Evolutionary conservation across 2,797 vertebrate genomes (phyloP).

Genomic region (Mycteria americana): DNA sequence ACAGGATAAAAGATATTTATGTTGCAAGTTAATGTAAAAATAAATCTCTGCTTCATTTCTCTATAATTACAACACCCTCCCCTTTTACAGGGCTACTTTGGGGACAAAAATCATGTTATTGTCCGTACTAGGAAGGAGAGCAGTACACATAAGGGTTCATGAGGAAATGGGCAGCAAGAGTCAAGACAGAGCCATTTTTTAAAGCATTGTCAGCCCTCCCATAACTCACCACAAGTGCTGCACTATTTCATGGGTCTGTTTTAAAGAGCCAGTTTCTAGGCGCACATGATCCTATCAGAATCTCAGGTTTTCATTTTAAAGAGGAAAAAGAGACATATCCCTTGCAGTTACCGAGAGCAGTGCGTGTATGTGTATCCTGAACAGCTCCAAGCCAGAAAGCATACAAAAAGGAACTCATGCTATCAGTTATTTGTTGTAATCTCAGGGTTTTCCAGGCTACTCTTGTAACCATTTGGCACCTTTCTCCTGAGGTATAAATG

Average conservation of each 20-base stretch:
- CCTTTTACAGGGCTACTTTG: not conserved
- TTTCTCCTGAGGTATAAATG: not conserved
- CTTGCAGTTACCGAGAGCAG: not conserved
- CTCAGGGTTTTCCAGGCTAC: not conserved
- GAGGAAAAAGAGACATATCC: not conserved
- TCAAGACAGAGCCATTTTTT: not conserved
- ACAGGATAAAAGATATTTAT: conserved; percentile 65
- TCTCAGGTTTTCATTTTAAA: not conserved
- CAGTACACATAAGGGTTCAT: not conserved
- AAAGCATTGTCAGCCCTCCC: not conserved
- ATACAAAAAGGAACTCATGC: not conserved
- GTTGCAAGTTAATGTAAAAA: conserved; percentile 54
- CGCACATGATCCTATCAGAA: not conserved
- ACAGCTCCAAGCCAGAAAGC: not conserved
- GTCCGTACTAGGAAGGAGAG: not conserved
- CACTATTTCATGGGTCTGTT: not conserved
- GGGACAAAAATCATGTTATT: not conserved
- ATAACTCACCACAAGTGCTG: not conserved
- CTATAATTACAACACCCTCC: not conserved
- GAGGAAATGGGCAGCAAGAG: not conserved
- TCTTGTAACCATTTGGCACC: not conserved
- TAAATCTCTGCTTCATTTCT: conserved; percentile 51
- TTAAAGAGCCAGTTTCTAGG: not conserved
- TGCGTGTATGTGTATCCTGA: not conserved
- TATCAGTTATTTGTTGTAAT: not conserved